Evolutionary conservation across 2,888 invertebrate species (phyloP).

Genomic region (Tholera decimalis): DNA sequence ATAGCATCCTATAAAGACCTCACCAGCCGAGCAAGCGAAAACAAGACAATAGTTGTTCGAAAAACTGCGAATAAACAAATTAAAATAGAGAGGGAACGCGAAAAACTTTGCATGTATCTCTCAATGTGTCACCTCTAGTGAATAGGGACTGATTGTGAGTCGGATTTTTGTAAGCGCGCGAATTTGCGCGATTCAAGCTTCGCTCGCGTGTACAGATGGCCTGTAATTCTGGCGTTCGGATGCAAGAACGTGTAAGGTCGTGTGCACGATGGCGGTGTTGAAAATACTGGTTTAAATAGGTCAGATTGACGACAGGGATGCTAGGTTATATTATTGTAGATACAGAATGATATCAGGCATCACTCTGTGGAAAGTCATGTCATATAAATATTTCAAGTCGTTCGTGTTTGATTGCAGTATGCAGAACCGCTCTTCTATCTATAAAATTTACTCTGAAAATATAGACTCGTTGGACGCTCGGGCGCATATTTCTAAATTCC

Average conservation of each 20-base stretch:
- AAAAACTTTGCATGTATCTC: slow-evolving; percentile 60
- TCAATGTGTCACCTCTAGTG: slow-evolving; percentile 62
- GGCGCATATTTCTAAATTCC: too few species aligned
- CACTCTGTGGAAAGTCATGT: too few species aligned
- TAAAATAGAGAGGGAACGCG: slow-evolving; percentile 52
- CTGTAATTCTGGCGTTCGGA: slow-evolving; percentile 69
- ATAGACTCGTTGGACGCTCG: too few species aligned
- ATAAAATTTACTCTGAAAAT: too few species aligned
- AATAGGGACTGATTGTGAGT: slow-evolving; percentile 80
- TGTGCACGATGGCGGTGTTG: slow-evolving; percentile 28
- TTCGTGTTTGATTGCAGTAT: too few species aligned
- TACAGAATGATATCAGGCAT: too few species aligned
- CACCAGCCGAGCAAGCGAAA: slow-evolving; percentile 34
- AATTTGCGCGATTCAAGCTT: slow-evolving; percentile 75
- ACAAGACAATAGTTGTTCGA: slow-evolving; percentile 55
- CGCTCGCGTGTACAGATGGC: slow-evolving; percentile 65
- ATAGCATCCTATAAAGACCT: slow-evolving; percentile 25
- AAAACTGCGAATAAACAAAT: slow-evolving; percentile 63
- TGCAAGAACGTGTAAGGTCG: slow-evolving; percentile 61
- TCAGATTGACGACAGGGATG: neutral
- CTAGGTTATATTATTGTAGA: neutral
- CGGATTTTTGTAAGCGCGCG: slow-evolving; percentile 76
- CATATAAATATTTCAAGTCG: too few species aligned
- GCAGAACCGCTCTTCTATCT: too few species aligned
- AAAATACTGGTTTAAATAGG: neutral